Conservation (phyloP, 2,888 invertebrate genomes). For the Diploptera punctata region DNA sequence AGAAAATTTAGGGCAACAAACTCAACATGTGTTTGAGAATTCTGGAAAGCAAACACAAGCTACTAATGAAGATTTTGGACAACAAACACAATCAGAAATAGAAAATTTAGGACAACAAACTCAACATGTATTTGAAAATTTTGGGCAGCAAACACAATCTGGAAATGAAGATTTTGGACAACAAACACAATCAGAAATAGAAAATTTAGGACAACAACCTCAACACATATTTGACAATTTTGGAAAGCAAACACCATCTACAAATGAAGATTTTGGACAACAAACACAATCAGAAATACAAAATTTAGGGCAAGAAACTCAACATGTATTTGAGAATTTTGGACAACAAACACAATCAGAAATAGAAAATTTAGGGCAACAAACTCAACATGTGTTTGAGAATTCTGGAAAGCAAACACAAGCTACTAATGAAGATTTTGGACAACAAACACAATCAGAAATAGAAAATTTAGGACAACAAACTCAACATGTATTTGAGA, state of each 20-base stretch:
- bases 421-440: too few relatives aligned
- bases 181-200: conserved; percentile 1
- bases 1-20: conserved; percentile 39
- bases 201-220: not conserved
- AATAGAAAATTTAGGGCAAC: too few relatives aligned
- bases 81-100: not conserved
- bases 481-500: not conserved
- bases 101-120: not conserved
- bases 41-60: too few relatives aligned
- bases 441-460: too few relatives aligned
- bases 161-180: not conserved
- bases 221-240: too few relatives aligned
- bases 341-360: too few relatives aligned
- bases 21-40: conserved; percentile 33
- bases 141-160: not conserved
- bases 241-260: too few relatives aligned
- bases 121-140: not conserved
- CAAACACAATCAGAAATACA: not conserved
- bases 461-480: not conserved
- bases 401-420: conserved; percentile 30
- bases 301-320: conserved; percentile 32
- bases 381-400: too few relatives aligned
- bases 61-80: not conserved
- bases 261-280: conserved; percentile 2
- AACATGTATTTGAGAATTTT: conserved; percentile 47